Evolutionary conservation across 2,113 vertebrate species (phyloP).

Genomic region (Felis catus): DNA sequence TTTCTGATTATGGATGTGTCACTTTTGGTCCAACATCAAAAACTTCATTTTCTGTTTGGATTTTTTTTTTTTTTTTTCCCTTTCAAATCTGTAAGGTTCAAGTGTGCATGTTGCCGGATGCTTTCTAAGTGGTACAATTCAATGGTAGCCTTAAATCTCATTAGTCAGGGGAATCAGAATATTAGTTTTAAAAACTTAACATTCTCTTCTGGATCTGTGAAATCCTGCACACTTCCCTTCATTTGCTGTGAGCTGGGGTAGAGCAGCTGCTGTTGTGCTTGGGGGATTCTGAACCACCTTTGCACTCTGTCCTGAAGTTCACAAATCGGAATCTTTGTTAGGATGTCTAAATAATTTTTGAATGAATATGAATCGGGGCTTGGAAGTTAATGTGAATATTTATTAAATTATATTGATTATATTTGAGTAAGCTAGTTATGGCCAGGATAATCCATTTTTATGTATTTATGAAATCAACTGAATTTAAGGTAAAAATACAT

Average conservation of each 20-base stretch:
- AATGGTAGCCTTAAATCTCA: conserved; percentile 80
- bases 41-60: conserved; percentile 42
- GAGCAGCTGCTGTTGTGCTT: conserved; percentile 77
- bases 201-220: conserved; percentile 79
- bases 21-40: background rate
- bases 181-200: conserved; percentile 76
- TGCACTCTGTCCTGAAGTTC: conserved; percentile 72
- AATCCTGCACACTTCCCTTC: conserved; percentile 74
- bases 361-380: conserved; percentile 60
- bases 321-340: conserved; percentile 55
- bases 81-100: conserved; percentile 56
- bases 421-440: conserved; percentile 27
- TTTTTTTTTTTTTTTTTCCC: background rate
- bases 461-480: background rate
- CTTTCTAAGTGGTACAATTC: conserved; percentile 60
- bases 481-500: background rate
- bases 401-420: conserved; percentile 43
- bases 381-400: conserved; percentile 56
- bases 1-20: background rate
- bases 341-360: conserved; percentile 30
- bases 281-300: conserved; percentile 75
- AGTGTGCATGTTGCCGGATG: conserved; percentile 53
- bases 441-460: conserved; percentile 12
- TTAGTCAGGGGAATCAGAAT: conserved; percentile 72
- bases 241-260: conserved; percentile 80